Evolutionary conservation across 2,797 vertebrate genomes (phyloP).

Genomic region (Pipistrellus kuhlii): DNA sequence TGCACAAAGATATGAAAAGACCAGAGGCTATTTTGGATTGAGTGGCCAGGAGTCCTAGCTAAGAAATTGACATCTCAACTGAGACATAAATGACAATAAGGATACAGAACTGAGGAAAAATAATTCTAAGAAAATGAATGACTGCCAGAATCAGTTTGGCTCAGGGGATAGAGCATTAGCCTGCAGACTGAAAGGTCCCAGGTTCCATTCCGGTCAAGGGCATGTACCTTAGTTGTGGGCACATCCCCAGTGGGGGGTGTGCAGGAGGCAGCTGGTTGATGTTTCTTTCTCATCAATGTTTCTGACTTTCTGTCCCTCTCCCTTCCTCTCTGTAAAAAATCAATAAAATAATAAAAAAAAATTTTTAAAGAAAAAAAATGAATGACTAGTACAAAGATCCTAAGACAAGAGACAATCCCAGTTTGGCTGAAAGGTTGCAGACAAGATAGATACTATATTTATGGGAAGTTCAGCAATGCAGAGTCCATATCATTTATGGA

Average conservation of each 20-base stretch:
- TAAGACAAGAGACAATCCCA: background rate
- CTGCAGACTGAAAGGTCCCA: no score
- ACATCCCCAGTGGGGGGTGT: no score
- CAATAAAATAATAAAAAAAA: no score
- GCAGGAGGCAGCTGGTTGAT: no score
- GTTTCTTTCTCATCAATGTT: no score
- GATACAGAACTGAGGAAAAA: background rate
- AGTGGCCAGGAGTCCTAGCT: background rate
- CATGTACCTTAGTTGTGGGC: no score
- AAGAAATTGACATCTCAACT: background rate
- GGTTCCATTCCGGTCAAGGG: no score
- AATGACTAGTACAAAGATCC: background rate
- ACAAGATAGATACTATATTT: background rate
- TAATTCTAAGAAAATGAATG: background rate
- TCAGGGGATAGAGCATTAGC: no score
- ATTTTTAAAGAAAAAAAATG: background rate
- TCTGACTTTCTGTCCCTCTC: no score
- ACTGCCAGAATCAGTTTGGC: background rate
- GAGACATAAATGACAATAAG: background rate
- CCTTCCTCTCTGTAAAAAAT: no score
- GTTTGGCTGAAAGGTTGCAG: conserved; percentile 7
- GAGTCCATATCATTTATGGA: background rate
- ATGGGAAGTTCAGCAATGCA: background rate
- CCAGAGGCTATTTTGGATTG: background rate
- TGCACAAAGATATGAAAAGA: background rate